Evolutionary conservation across 2,113 vertebrate genomes (phyloP).

Genomic region (Rhagologus leucostigma): DNA sequence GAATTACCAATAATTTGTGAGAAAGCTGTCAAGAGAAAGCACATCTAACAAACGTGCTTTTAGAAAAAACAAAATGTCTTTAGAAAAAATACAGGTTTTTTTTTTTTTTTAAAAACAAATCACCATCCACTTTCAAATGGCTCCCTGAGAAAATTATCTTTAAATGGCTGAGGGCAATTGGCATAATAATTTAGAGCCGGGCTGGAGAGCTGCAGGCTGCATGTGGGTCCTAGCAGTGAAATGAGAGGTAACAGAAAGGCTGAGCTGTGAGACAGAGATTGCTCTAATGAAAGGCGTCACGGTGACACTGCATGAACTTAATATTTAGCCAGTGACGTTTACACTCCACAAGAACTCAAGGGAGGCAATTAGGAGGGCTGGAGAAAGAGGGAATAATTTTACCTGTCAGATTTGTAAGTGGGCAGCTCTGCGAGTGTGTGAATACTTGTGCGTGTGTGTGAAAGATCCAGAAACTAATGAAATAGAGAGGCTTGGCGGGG

Average conservation of each 20-base stretch:
- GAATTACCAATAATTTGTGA: background rate
- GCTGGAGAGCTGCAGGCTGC: background rate
- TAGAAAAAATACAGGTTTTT: background rate
- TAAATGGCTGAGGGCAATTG: background rate
- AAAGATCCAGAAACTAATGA: conserved; percentile 18
- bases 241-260: background rate
- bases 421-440: conserved; percentile 7
- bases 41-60: background rate
- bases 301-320: background rate
- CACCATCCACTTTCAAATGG: background rate
- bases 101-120: background rate
- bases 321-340: conserved; percentile 21
- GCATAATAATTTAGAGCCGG: background rate
- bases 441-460: background rate
- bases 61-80: background rate
- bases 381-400: conserved; percentile 42
- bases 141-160: background rate
- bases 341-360: background rate
- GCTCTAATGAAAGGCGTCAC: background rate
- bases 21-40: background rate
- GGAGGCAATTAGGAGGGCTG: conserved; percentile 55
- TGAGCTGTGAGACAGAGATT: background rate
- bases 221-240: background rate
- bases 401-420: conserved; percentile 45
- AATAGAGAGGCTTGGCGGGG: background rate